Evolutionary conservation across 2,888 invertebrate genomes (phyloP).

Genomic region (Prosopocoilus inquinatus): DNA sequence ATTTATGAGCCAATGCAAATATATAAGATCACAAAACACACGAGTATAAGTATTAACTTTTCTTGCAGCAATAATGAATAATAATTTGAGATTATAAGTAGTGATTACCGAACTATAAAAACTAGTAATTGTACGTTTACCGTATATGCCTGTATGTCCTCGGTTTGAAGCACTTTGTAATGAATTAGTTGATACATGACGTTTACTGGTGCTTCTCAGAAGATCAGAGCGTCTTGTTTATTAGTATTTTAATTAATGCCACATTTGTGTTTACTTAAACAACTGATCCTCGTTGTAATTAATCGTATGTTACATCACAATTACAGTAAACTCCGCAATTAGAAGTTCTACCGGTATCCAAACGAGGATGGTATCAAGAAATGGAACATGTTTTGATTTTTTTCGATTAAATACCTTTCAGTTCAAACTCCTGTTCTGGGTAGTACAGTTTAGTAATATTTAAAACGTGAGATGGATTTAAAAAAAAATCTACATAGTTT

Average conservation of each 20-base stretch:
- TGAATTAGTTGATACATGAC: constrained; percentile 44
- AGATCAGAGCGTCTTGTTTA: constrained; percentile 11
- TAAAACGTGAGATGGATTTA: too few relatives aligned
- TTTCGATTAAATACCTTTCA: too few relatives aligned
- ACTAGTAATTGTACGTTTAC: constrained; percentile 38
- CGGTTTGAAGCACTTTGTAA: constrained; percentile 38
- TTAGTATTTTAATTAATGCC: neutral
- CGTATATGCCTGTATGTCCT: constrained; percentile 43
- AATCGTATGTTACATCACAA: neutral
- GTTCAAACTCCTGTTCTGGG: too few relatives aligned
- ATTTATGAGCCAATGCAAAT: constrained; percentile 1
- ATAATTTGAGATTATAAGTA: constrained; percentile 5
- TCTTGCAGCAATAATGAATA: constrained; percentile 3
- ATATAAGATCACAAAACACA: neutral
- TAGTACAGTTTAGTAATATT: too few relatives aligned
- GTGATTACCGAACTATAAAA: constrained; percentile 31
- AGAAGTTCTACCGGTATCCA: neutral
- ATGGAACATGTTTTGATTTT: too few relatives aligned
- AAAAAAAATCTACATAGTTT: too few relatives aligned
- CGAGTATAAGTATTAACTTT: constrained; percentile 1
- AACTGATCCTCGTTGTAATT: neutral
- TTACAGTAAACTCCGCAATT: neutral
- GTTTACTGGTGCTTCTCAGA: constrained; percentile 35
- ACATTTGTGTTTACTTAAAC: constrained; percentile 1
- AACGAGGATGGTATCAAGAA: too few relatives aligned